These are phyloP conservation scores for Sminthurides aquaticus DNA, from an alignment of 2,888 invertebrate genomes.

Conservation along the genomic window DNA sequence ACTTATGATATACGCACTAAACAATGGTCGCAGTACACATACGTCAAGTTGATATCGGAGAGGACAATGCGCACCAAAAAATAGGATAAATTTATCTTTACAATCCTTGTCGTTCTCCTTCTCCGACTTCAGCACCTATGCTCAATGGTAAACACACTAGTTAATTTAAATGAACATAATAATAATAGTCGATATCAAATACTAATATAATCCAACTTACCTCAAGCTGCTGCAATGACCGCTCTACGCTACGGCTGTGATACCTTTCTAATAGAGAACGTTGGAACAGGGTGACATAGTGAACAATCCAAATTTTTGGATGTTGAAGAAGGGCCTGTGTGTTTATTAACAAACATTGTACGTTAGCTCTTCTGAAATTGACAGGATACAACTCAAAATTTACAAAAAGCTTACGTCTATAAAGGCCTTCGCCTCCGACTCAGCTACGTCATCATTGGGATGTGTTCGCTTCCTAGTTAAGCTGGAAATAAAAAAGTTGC, in stretches of 20 bases:
- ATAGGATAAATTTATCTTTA: background rate
- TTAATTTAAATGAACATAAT: background rate
- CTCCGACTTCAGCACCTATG: background rate
- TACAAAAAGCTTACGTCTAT: slow-evolving; percentile 3
- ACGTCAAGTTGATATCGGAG: slow-evolving; percentile 10
- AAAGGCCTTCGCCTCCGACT: slow-evolving; percentile 11
- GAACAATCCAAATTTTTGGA: slow-evolving; percentile 67
- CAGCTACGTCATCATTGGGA: slow-evolving; percentile 68
- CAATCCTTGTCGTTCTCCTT: background rate
- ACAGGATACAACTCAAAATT: background rate
- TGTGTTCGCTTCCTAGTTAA: slow-evolving; percentile 55
- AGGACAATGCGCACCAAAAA: slow-evolving; percentile 12
- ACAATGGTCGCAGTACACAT: too few relatives aligned
- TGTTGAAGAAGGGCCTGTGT: slow-evolving; percentile 54
- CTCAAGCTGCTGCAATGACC: slow-evolving; percentile 77
- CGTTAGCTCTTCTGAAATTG: background rate
- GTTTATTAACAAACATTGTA: slow-evolving; percentile 25
- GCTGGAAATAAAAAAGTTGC: slow-evolving; percentile 9
- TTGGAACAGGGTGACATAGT: slow-evolving; percentile 64
- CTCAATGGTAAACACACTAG: background rate
- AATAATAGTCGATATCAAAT: too few relatives aligned
- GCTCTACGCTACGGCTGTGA: slow-evolving; percentile 73
- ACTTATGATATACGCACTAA: too few relatives aligned
- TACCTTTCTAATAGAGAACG: slow-evolving; percentile 70
- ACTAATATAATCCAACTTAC: slow-evolving; percentile 38